Conservation (phyloP, 1,140 invertebrate genomes). For the Gryon sp. region DNA sequence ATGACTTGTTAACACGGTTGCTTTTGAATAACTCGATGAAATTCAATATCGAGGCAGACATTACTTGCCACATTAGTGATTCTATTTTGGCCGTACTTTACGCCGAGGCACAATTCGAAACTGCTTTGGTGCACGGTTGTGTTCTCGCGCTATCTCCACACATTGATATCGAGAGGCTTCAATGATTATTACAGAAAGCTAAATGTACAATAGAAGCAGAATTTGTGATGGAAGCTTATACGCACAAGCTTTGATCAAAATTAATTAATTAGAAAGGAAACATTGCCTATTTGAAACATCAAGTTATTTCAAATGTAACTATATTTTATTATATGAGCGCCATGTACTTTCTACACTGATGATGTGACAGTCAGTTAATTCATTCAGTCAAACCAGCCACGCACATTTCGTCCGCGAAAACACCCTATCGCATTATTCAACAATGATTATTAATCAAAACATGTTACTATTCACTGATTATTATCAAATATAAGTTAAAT, state of each 20-base stretch:
- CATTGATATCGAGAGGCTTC: constrained; percentile 63
- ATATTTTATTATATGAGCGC: constrained; percentile 55
- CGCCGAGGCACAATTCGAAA: constrained; percentile 49
- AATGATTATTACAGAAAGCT: constrained; percentile 61
- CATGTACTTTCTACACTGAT: constrained; percentile 36
- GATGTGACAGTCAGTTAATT: constrained; percentile 57
- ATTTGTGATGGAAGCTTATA: constrained; percentile 61
- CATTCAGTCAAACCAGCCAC: constrained; percentile 23
- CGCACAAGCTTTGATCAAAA: constrained; percentile 55
- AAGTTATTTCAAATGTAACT: constrained; percentile 55
- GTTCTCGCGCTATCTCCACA: constrained; percentile 60
- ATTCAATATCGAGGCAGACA: constrained; percentile 57
- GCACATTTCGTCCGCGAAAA: constrained; percentile 20
- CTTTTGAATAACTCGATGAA: constrained; percentile 59
- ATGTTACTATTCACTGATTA: constrained; percentile 44
- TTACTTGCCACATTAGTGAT: constrained; percentile 63
- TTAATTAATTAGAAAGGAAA: constrained; percentile 64
- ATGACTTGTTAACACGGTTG: constrained; percentile 58
- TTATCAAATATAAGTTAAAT: constrained; percentile 47
- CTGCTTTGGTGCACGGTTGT: constrained; percentile 55
- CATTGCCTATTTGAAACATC: constrained; percentile 42
- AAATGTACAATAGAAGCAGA: constrained; percentile 64
- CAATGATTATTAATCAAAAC: constrained; percentile 51
- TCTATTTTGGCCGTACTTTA: constrained; percentile 59
- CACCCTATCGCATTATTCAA: constrained; percentile 27